A percentile compares a stretch with the other conserved stretches of the same genome.
phyloP scores from a whole-genome alignment of 2,113 vertebrate genomes.

The Chauna torquata region DNA sequence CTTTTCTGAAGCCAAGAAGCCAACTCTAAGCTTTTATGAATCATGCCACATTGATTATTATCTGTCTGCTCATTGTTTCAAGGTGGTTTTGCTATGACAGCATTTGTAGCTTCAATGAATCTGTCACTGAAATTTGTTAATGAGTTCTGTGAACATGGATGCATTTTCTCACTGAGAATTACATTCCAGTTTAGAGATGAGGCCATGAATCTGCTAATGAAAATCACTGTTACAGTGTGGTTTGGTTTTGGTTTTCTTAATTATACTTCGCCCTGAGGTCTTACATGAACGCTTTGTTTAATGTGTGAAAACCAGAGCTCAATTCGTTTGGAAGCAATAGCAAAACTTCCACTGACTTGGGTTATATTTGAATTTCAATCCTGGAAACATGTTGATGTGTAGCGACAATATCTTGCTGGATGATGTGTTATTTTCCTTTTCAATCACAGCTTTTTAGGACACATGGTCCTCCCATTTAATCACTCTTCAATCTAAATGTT shows the following conservation, averaged over 20 bases:
- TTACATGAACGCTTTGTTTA: background rate
- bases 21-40: background rate
- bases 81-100: background rate
- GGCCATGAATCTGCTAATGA: background rate
- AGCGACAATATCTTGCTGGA: background rate
- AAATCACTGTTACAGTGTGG: background rate
- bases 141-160: background rate
- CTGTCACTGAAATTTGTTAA: background rate
- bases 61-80: background rate
- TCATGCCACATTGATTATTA: background rate
- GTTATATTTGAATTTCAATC: background rate
- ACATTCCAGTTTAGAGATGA: background rate
- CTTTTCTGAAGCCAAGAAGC: background rate
- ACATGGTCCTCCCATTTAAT: background rate
- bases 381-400: background rate
- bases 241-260: conserved; percentile 13
- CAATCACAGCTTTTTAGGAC: background rate
- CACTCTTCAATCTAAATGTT: background rate
- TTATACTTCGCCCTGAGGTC: background rate
- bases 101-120: background rate
- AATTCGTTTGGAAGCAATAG: background rate
- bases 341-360: conserved; percentile 12
- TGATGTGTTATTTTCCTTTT: background rate
- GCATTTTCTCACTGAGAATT: background rate
- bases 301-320: background rate